Conservation (phyloP, 2,888 invertebrate genomes). For the Mechanitis messenoides region DNA sequence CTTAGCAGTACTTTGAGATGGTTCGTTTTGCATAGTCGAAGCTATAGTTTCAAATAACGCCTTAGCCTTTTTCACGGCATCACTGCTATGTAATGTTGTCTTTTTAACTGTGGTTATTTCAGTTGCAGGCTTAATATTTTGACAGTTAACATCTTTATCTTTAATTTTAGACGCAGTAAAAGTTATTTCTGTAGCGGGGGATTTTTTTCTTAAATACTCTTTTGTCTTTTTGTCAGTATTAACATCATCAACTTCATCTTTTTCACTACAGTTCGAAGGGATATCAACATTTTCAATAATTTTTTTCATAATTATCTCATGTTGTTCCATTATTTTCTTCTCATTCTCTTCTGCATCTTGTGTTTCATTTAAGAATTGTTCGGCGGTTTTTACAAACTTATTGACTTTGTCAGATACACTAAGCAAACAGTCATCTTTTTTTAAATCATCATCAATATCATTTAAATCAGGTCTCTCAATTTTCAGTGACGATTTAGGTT, state of each 20-base stretch:
- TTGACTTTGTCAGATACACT: slow-evolving; percentile 81
- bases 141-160: slow-evolving; percentile 43
- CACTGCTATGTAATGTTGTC: slow-evolving; percentile 74
- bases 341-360: slow-evolving; percentile 57
- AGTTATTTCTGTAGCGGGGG: slow-evolving; percentile 44
- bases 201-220: slow-evolving; percentile 32
- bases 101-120: slow-evolving; percentile 52
- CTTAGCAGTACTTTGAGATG: slow-evolving; percentile 49
- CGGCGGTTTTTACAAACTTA: slow-evolving; percentile 79
- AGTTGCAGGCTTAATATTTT: slow-evolving; percentile 43
- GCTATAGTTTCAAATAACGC: slow-evolving; percentile 82
- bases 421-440: slow-evolving; percentile 77
- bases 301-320: slow-evolving; percentile 62
- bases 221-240: slow-evolving; percentile 32
- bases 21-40: slow-evolving; percentile 53
- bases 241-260: slow-evolving; percentile 27
- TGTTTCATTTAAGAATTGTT: slow-evolving; percentile 66
- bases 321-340: slow-evolving; percentile 61
- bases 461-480: slow-evolving; percentile 71
- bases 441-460: slow-evolving; percentile 76
- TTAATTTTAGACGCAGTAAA: slow-evolving; percentile 46
- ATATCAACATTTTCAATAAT: slow-evolving; percentile 50
- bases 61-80: slow-evolving; percentile 83
- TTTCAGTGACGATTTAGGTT: slow-evolving; percentile 54
- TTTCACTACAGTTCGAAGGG: slow-evolving; percentile 32